phyloP scores from a whole-genome alignment of 2,113 vertebrate genomes.

The Sinocyclocheilus anshuiensis region DNA sequence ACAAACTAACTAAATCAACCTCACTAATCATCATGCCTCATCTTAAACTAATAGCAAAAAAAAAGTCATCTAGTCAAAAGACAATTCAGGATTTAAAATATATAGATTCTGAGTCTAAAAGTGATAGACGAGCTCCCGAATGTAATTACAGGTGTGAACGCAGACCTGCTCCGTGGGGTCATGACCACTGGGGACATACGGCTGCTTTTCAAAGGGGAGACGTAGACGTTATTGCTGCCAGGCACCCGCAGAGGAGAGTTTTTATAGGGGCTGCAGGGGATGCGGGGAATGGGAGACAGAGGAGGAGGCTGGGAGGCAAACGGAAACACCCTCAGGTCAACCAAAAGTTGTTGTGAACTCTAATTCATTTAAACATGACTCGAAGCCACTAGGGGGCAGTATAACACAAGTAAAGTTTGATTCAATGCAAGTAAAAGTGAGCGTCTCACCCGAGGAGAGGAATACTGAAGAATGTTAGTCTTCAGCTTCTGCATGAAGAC shows the following conservation, averaged over 20 bases:
- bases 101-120: background rate
- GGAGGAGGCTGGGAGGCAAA: slow-evolving; percentile 83
- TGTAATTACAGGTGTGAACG: background rate
- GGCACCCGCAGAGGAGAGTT: slow-evolving; percentile 91
- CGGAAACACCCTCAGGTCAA: background rate
- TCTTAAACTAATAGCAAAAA: background rate
- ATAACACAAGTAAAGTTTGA: background rate
- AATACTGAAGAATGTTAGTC: slow-evolving; percentile 96
- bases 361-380: background rate
- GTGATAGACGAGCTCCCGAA: no score
- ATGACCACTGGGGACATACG: slow-evolving; percentile 88
- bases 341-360: background rate
- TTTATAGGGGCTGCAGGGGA: slow-evolving; percentile 92
- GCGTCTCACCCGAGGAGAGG: slow-evolving; percentile 86
- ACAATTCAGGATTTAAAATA: background rate
- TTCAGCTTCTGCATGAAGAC: slow-evolving; percentile 98
- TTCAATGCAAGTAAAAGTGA: background rate
- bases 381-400: slow-evolving; percentile 20
- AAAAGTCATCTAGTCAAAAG: background rate
- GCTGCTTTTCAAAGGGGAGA: slow-evolving; percentile 90
- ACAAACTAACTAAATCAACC: background rate
- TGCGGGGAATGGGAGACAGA: slow-evolving; percentile 92
- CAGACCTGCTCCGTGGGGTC: slow-evolving; percentile 90
- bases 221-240: slow-evolving; percentile 92
- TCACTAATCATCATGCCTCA: no score